phyloP scores from a whole-genome alignment of 2,113 vertebrate species.

The Nanger granti region DNA sequence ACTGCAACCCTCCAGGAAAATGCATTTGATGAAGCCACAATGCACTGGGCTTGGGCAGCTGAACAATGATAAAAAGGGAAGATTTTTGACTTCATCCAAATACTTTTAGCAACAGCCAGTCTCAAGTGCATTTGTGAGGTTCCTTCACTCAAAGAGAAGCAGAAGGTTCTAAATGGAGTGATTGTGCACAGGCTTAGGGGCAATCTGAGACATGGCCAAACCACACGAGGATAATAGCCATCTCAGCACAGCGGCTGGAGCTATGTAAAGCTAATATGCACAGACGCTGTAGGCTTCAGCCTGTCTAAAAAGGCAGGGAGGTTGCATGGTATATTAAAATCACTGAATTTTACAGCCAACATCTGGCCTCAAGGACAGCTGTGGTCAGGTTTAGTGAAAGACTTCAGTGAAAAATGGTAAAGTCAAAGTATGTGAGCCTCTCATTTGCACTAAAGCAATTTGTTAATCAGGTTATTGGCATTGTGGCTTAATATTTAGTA shows the following conservation, averaged over 20 bases:
- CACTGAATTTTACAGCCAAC: constrained; percentile 76
- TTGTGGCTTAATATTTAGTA: constrained; percentile 50
- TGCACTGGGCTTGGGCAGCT: not conserved
- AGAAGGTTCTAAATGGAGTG: constrained; percentile 63
- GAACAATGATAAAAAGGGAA: not conserved
- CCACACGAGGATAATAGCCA: constrained; percentile 54
- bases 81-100: constrained; percentile 25
- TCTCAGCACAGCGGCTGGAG: constrained; percentile 52
- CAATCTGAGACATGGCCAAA: constrained; percentile 63
- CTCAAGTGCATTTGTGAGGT: constrained; percentile 35
- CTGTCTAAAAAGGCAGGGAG: constrained; percentile 44
- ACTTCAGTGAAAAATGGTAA: constrained; percentile 56
- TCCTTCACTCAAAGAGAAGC: constrained; percentile 46
- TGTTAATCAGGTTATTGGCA: constrained; percentile 61
- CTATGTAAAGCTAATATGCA: constrained; percentile 61
- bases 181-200: constrained; percentile 54
- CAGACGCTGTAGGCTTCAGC: constrained; percentile 48
- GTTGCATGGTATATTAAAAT: constrained; percentile 74
- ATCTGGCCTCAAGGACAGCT: constrained; percentile 78
- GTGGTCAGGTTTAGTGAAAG: constrained; percentile 72
- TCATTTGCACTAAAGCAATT: constrained; percentile 50
- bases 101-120: constrained; percentile 25
- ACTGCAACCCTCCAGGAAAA: not conserved
- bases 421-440: constrained; percentile 39
- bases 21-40: constrained; percentile 9